Evolutionary conservation across 2,113 vertebrate species (phyloP).

Genomic region (Corythaeola cristata): DNA sequence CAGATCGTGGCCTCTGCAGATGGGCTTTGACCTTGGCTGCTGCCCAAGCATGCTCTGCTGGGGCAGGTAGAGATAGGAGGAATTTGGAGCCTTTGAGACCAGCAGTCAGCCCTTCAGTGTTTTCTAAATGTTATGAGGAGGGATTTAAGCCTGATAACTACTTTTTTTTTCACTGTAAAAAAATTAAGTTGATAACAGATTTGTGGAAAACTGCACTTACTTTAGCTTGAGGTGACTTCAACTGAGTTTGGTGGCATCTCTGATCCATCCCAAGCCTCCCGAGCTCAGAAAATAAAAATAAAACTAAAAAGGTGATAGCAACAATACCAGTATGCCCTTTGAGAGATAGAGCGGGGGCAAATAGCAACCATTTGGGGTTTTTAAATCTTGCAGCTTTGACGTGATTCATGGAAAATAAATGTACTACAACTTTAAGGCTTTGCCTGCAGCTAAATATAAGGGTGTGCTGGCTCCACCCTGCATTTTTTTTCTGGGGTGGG

Average conservation of each 20-base stretch:
- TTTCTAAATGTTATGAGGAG: not conserved
- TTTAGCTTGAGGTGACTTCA: not conserved
- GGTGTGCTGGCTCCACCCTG: constrained; percentile 10
- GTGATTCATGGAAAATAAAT: constrained; percentile 13
- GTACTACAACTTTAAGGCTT: constrained; percentile 35
- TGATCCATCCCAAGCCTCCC: not conserved
- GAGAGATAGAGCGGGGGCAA: not conserved
- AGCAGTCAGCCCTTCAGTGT: not conserved
- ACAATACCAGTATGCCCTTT: not conserved
- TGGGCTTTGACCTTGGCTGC: constrained; percentile 15
- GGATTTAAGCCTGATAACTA: not conserved
- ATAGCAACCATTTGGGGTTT: not conserved
- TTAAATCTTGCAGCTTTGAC: not conserved
- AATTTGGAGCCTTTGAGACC: not conserved
- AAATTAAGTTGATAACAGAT: not conserved
- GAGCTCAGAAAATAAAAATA: not conserved
- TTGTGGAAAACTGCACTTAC: not conserved
- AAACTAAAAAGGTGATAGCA: not conserved
- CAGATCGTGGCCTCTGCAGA: not conserved
- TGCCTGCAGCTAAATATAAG: constrained; percentile 36
- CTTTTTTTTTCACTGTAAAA: not conserved
- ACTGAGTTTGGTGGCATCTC: not conserved
- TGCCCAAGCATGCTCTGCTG: not conserved
- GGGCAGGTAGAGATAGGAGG: not conserved
- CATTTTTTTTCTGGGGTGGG: constrained; percentile 2